phyloP scores from a whole-genome alignment of 2,797 vertebrate genomes.

The Sebastes aleutianus region DNA sequence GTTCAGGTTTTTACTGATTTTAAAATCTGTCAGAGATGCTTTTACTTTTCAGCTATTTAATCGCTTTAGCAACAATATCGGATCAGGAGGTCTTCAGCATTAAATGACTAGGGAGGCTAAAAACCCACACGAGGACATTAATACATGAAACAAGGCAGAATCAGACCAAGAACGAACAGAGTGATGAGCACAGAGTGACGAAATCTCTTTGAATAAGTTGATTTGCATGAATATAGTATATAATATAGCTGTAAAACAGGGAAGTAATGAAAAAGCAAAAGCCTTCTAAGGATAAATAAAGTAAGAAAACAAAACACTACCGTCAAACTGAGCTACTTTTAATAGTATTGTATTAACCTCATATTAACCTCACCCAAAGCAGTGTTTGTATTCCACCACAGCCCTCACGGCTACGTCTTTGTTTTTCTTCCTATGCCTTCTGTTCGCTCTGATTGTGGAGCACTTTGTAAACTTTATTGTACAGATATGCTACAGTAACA shows the following conservation, averaged over 20 bases:
- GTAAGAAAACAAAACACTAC: conserved; percentile 12
- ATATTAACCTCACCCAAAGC: conserved; percentile 49
- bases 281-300: conserved; percentile 19
- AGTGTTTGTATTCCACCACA: conserved; percentile 19
- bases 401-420: conserved; percentile 5
- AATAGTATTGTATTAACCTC: conserved; percentile 44
- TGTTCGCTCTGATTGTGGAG: conserved; percentile 32
- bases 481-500: conserved; percentile 17
- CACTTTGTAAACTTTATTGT: not conserved
- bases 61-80: not conserved
- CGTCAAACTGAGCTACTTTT: conserved; percentile 32
- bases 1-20: conserved; percentile 17
- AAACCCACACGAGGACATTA: not conserved
- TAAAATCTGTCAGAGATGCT: not conserved
- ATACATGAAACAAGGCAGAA: conserved; percentile 7
- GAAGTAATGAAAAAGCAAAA: conserved; percentile 16
- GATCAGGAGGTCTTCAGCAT: not conserved
- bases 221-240: conserved; percentile 26
- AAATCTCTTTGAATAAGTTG: conserved; percentile 24
- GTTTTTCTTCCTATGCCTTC: conserved; percentile 23
- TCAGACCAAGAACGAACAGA: not conserved
- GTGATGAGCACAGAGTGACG: conserved; percentile 10
- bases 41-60: conserved; percentile 2
- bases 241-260: not conserved
- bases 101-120: not conserved